phyloP scores from a whole-genome alignment of 2,797 vertebrate species.

The Miichthys miiuy region DNA sequence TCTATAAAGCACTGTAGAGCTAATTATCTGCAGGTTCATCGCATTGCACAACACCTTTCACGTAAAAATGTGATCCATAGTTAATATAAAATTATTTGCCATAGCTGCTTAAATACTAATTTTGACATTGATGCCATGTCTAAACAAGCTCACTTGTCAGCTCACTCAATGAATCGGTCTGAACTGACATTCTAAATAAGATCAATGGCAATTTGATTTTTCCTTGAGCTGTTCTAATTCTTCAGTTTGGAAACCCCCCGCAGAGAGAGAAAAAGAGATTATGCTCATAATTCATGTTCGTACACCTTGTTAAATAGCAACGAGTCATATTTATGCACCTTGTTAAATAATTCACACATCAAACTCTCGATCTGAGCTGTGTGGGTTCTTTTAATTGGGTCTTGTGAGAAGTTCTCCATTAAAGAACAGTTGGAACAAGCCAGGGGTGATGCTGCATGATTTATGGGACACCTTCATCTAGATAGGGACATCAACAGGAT shows the following conservation, averaged over 20 bases:
- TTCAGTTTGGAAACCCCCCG: conserved; percentile 42
- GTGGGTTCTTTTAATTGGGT: conserved; percentile 79
- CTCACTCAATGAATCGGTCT: not conserved
- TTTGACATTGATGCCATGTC: not conserved
- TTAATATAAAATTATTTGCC: not conserved
- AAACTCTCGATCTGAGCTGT: conserved; percentile 70
- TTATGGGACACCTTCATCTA: conserved; percentile 71
- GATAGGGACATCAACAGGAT: conserved; percentile 66
- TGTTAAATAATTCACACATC: conserved; percentile 81
- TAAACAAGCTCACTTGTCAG: conserved; percentile 1
- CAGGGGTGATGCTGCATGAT: conserved; percentile 74
- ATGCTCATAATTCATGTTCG: conserved; percentile 74
- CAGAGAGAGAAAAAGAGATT: conserved; percentile 52
- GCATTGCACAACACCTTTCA: not conserved
- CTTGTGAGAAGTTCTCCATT: conserved; percentile 69
- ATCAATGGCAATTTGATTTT: conserved; percentile 4
- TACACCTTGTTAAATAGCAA: conserved; percentile 78
- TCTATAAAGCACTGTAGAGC: not conserved
- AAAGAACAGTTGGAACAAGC: conserved; percentile 66
- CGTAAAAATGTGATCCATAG: not conserved
- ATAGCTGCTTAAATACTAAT: not conserved
- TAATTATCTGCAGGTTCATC: not conserved
- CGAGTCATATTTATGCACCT: conserved; percentile 74
- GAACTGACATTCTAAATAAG: not conserved
- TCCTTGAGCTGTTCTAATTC: conserved; percentile 31